Evolutionary conservation across 1,140 invertebrate species (phyloP).

Genomic region (Thrips palmi): DNA sequence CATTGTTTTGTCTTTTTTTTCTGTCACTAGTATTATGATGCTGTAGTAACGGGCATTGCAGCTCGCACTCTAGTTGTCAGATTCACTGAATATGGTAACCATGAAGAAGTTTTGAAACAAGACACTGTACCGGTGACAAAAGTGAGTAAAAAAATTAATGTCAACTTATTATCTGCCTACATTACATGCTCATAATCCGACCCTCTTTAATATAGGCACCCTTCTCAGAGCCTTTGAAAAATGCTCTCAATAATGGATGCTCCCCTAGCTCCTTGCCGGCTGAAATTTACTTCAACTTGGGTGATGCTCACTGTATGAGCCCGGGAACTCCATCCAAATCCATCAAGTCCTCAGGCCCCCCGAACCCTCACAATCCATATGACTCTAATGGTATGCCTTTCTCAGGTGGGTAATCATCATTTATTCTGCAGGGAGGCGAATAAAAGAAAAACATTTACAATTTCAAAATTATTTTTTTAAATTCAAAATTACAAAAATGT

Average conservation of each 20-base stretch:
- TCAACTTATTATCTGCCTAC: neutral
- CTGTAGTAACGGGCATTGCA: conserved; percentile 57
- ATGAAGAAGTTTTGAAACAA: conserved; percentile 64
- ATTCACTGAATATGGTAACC: conserved; percentile 74
- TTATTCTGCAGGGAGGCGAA: conserved; percentile 8
- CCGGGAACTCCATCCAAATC: too few species aligned
- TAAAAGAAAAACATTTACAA: neutral
- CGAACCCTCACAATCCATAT: too few species aligned
- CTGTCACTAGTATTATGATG: conserved; percentile 60
- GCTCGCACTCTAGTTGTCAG: conserved; percentile 64
- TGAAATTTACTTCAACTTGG: neutral
- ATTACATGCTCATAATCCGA: neutral
- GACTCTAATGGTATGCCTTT: neutral
- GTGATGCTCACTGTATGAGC: neutral
- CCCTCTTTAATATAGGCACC: neutral
- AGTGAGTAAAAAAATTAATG: too few species aligned
- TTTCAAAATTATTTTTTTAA: conserved; percentile 1
- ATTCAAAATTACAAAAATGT: neutral
- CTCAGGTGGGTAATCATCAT: conserved; percentile 8
- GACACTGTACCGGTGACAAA: conserved; percentile 50
- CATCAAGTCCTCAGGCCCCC: too few species aligned
- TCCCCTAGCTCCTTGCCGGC: neutral
- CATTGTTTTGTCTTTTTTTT: conserved; percentile 11
- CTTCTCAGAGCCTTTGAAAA: neutral
- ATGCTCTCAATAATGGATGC: conserved; percentile 1